Base-by-base conservation (phyloP, 1,140 invertebrate species). In the Diachasmimorpha longicaudata region DNA sequence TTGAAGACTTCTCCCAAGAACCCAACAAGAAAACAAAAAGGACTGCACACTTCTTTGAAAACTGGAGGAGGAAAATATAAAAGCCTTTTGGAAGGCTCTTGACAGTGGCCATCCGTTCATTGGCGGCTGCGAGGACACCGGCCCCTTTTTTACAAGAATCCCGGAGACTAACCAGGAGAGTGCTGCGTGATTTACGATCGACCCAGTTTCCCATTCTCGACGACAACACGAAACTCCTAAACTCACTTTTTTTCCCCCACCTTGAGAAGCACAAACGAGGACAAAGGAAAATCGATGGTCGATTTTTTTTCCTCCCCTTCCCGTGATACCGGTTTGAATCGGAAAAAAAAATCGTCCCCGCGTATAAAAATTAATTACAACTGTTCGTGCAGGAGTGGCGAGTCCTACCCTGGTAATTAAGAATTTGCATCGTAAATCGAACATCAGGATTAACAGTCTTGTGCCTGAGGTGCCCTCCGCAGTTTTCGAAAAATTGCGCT, bases 401-500 rank as follows among this genome's bases (percentile, higher is more conserved):
- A 70, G 78, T 63, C 78, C 78, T 77, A 67, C 79, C 67, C 70
- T 14, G 66, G 80, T 79, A 82, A 82, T 82, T 80, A 80, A 79
- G 81, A 78, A 81, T 80, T 82, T 82, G 79, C 79, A 79, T 81
- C 80, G 74, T 80, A 81, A 82, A 81, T 81, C 79, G 77, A 82
- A 81, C 79, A 79, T 78, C 70, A 55, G 78, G 79, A 77, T 73
- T 80, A 80, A 81, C 79, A 79, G 79, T 78, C 67, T 78, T 79
- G 78, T 0, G 66, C 63, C 72, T 14, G 72, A 46, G 39, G 23
- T 31, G 2, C 31, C 31, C 31, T 14, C 58, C 31, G 25, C 19
- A 19, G 14, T 19, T 66, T 52, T 52, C 16, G 36, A 75, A 42
- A 73, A 77, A 69, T 52, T 68, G 39, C 44, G 74, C 46, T 71